A percentile compares a stretch with the other conserved stretches of the same genome.
phyloP scores from a whole-genome alignment of 2,113 vertebrate genomes.

The Sinocyclocheilus grahami region DNA sequence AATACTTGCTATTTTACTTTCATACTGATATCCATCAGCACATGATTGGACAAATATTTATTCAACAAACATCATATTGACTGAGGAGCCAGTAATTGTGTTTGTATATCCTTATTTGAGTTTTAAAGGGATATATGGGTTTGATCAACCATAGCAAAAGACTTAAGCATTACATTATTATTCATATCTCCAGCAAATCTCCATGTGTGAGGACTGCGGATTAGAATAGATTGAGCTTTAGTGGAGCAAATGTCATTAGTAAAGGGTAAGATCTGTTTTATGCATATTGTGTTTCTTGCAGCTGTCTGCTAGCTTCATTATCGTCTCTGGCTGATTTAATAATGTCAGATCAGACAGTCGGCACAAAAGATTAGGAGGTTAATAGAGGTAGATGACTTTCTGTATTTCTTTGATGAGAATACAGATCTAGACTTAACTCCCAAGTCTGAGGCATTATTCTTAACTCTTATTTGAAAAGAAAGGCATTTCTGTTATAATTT shows the following conservation, averaged over 20 bases:
- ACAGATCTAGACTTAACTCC: not conserved
- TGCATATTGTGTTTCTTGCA: conserved; percentile 14
- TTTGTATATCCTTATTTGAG: conserved; percentile 8
- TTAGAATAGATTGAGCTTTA: not conserved
- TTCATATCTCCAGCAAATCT: not conserved
- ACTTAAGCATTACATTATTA: not conserved
- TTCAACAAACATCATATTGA: not conserved
- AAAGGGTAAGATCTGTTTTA: not conserved
- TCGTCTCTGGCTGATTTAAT: not conserved
- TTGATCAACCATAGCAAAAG: not conserved
- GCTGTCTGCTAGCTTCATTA: conserved; percentile 21
- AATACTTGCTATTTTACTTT: not conserved
- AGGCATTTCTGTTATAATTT: no score
- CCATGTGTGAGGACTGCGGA: not conserved
- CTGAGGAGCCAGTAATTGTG: not conserved
- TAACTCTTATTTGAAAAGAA: not conserved
- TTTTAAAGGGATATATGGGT: not conserved
- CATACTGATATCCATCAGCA: not conserved
- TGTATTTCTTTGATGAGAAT: not conserved
- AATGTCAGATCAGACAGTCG: not conserved
- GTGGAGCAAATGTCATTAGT: conserved; percentile 19
- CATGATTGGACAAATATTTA: not conserved
- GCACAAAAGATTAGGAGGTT: not conserved
- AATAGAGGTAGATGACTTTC: not conserved
- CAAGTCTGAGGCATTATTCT: not conserved